Conservation (phyloP, 2,113 vertebrate species). For the Muntiacus reevesi region DNA sequence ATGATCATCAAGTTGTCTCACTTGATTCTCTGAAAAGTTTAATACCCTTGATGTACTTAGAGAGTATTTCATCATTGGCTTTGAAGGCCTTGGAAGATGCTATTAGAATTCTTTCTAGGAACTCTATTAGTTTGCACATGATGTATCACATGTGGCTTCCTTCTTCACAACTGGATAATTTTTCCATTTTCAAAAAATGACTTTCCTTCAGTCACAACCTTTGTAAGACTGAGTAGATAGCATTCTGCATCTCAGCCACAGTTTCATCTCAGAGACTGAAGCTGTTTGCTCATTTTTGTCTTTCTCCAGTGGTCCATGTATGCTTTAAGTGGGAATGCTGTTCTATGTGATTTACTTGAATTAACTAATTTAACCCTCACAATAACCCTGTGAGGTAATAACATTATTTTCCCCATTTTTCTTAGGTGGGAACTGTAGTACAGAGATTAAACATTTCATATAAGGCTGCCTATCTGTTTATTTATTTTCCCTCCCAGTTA, state of each 20-base stretch:
- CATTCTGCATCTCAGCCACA: not conserved
- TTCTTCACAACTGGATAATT: not conserved
- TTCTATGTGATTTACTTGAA: not conserved
- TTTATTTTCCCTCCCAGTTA: no score
- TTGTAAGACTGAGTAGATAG: not conserved
- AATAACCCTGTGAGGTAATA: not conserved
- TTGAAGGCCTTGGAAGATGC: not conserved
- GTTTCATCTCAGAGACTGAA: not conserved
- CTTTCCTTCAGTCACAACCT: not conserved
- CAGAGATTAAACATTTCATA: not conserved
- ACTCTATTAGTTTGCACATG: not conserved
- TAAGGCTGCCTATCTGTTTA: not conserved
- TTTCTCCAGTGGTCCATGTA: not conserved
- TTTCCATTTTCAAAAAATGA: not conserved
- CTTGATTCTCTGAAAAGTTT: not conserved
- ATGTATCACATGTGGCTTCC: not conserved
- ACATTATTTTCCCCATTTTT: not conserved
- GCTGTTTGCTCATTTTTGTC: not conserved
- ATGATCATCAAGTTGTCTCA: not conserved
- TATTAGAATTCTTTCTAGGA: conserved; percentile 19
- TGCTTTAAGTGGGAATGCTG: not conserved
- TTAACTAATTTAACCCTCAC: not conserved
- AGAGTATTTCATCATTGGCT: not conserved
- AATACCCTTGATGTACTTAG: not conserved
- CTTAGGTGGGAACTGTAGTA: not conserved